Evolutionary conservation across 2,113 vertebrate genomes (phyloP), one percentile per base, ranked within the genome.

Genomic region (Lepus timidus): DNA sequence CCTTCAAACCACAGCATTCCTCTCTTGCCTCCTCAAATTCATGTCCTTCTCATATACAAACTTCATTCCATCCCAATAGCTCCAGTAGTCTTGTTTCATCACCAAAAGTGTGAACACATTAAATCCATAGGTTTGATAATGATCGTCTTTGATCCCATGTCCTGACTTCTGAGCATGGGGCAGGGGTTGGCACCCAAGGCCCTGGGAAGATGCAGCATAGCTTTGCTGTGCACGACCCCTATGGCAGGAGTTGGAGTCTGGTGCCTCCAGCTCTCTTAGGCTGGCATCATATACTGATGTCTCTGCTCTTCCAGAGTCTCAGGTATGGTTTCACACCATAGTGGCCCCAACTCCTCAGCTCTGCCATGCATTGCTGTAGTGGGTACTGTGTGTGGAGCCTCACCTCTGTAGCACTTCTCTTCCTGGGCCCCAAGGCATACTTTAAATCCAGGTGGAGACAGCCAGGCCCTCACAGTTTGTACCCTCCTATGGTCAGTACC

Each of bases 361-460:
- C 19, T 51, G 33, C 3, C 3, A 58, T 62, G 9, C 7, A 22
- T 58, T 16, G 19, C 36, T 29, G 11, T 9, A 29, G 9, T 52
- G 19, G 6, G 3, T 10, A 29, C 25, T 78, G 9, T 27, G 3
- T 17, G 4, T 62, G n/a, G 0, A 4, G 1, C 4, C 14, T 1
- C 49, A 20, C 1, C 20, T 0, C 17, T 70, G 49, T 4, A 20
- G 0, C 5, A 19, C 7, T 27, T 79, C 7, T 86, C 17, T 67
- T 33, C 27, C 27, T 65, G 20, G 49, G 12, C 27, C 6, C 14
- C 14, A 17, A 19, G 20, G 10, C 22, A 16, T 22, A 19, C 9
- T 52, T 64, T 27, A 27, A 19, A 12, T 36, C 27, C n/a, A 51
- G 0, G 31, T 61, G 6, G 27, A 36, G 4, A 6, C 4, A 55